Evolutionary conservation across 53 echinoderm and acorn worm genomes (phyloP), one percentile per base, ranked within the genome.

Genomic region (Zoroaster sp.): DNA sequence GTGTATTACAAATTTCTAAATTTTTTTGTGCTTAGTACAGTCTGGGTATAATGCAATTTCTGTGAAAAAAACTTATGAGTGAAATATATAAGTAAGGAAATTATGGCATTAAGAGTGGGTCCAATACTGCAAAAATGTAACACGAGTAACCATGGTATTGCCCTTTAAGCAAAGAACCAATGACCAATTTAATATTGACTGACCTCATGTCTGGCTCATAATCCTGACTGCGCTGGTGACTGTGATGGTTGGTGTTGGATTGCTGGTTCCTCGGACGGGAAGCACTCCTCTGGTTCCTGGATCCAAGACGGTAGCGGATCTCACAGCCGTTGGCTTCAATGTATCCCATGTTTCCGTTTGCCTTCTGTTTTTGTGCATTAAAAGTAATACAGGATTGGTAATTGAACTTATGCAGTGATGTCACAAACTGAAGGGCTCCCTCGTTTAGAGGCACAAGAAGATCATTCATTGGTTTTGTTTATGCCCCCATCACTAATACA

Each of bases 301-400:
- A 74, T 25, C 86, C 90, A 36, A 95, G 88, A 11, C 89, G 92
- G 43, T 91, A 95, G 4, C 83, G 83, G 10, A 95, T 73, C 54
- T 90, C 87, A 23, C 93, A 93, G 23, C 85, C 12, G 72, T 95
- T 93, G 71, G 93, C 55, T 41, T 90, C 88, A 88, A 95, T 39
- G 83, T 83, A 74, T 6, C 30, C 63, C 63, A 59, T 59, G 1
- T 2, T 2, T 10, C 63, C 63, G 28, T 59, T 21, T 20, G 5
- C 28, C 63, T 18, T 59, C 63, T 59, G 63, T 59, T 25, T 51
- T 30, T 18, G 39, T 13, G 31, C 43, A 75, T 35, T 4, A 82
- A 11, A 25, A 53, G 13, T 10, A 20, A 7, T 2, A 13, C 5
- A 1, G 4, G 41, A 41, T 31, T 73, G 3, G 9, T 8, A 36